These are phyloP conservation scores for Sebastes diaconus DNA, from an alignment of 2,797 vertebrate genomes.

Conservation along the genomic window DNA sequence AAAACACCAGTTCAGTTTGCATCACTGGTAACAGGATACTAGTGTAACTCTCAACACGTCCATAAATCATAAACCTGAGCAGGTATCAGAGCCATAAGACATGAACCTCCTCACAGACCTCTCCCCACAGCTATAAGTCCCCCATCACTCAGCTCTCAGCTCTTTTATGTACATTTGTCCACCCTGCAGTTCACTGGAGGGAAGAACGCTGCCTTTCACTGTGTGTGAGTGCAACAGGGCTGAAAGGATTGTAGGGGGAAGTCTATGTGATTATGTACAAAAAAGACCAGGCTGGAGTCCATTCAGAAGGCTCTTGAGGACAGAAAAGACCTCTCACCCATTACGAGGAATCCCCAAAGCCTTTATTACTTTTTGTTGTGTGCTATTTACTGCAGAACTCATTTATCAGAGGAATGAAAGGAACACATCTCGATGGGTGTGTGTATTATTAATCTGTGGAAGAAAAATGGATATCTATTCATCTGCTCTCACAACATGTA, in stretches of 20 bases:
- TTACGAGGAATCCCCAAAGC: slow-evolving; percentile 54
- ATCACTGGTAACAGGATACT: slow-evolving; percentile 28
- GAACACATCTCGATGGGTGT: slow-evolving; percentile 37
- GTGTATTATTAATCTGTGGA: slow-evolving; percentile 37
- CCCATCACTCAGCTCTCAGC: slow-evolving; percentile 1
- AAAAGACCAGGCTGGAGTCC: slow-evolving; percentile 56
- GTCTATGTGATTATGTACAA: slow-evolving; percentile 52
- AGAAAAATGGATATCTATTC: slow-evolving; percentile 46
- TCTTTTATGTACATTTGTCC: slow-evolving; percentile 22
- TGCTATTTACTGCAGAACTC: slow-evolving; percentile 46
- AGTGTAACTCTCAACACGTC: slow-evolving; percentile 1
- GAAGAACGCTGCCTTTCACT: slow-evolving; percentile 40
- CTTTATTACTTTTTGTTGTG: slow-evolving; percentile 30
- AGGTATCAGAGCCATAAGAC: slow-evolving; percentile 24
- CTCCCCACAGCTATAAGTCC: background rate
- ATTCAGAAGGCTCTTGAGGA: slow-evolving; percentile 65
- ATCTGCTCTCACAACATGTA: slow-evolving; percentile 33
- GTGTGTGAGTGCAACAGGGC: slow-evolving; percentile 10
- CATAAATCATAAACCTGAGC: slow-evolving; percentile 25
- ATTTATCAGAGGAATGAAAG: slow-evolving; percentile 59
- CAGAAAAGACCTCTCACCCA: slow-evolving; percentile 55
- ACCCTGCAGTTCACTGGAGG: slow-evolving; percentile 5
- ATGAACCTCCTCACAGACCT: slow-evolving; percentile 15
- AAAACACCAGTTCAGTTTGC: background rate
- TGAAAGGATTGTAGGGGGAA: slow-evolving; percentile 40